phyloP scores from a whole-genome alignment of 37 sponge, comb jelly and placozoan genomes.

The Hexactinellida sp. region DNA sequence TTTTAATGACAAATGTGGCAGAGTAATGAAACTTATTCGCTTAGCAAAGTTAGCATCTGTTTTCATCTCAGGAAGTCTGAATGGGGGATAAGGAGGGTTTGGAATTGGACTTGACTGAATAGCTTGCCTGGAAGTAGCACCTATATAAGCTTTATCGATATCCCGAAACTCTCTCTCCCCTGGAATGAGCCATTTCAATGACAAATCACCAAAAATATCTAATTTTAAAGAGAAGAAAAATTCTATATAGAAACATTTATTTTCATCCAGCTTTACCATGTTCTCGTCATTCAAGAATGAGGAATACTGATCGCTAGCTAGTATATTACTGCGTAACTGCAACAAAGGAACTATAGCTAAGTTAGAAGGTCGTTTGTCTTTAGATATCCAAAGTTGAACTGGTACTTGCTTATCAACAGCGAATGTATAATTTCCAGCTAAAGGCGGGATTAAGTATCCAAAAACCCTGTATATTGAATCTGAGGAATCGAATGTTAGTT shows the following conservation, averaged over 20 bases:
- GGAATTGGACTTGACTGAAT: background rate
- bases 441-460: background rate
- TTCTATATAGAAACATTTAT: background rate
- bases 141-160: background rate
- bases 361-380: background rate
- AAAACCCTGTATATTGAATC: background rate
- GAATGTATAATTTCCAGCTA: background rate
- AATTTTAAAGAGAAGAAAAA: background rate
- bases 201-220: background rate
- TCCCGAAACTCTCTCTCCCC: background rate
- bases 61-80: background rate
- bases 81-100: background rate
- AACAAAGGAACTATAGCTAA: background rate
- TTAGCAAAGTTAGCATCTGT: background rate
- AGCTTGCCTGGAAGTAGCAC: background rate
- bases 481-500: background rate
- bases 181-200: background rate
- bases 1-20: background rate
- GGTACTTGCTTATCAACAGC: background rate
- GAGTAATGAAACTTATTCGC: background rate
- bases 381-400: background rate
- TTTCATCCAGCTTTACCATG: background rate
- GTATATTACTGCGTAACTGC: background rate
- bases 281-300: background rate
- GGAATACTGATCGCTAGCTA: background rate